Conservation (phyloP, 2,888 invertebrate species). For the Vesta saturnalis region DNA sequence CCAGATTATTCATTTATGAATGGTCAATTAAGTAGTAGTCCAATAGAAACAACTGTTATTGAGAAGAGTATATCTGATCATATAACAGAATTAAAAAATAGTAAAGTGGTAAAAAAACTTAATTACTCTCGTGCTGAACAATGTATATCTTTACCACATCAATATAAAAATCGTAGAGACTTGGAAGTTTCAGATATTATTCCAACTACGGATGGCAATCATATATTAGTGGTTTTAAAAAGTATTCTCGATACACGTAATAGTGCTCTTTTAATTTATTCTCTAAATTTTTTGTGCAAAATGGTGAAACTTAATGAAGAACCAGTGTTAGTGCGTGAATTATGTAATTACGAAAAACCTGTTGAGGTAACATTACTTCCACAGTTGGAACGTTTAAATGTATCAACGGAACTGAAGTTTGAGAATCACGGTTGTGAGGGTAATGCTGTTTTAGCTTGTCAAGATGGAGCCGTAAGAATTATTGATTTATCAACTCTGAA, state of each 20-base stretch:
- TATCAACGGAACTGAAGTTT: conserved; percentile 31
- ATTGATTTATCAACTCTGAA: conserved; percentile 77
- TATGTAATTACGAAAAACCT: conserved; percentile 73
- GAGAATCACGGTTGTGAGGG: conserved; percentile 61
- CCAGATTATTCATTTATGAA: conserved; percentile 53
- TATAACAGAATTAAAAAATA: conserved; percentile 59
- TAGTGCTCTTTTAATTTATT: conserved; percentile 67
- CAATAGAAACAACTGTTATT: conserved; percentile 24
- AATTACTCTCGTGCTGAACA: conserved; percentile 66
- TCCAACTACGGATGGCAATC: conserved; percentile 75
- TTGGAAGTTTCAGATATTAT: conserved; percentile 71
- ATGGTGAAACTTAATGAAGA: conserved; percentile 68
- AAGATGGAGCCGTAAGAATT: conserved; percentile 78
- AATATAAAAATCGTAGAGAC: conserved; percentile 63
- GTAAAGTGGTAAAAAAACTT: conserved; percentile 54
- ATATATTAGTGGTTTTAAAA: conserved; percentile 70
- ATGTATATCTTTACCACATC: conserved; percentile 67
- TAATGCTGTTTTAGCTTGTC: conserved; percentile 77
- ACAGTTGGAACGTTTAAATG: conserved; percentile 55
- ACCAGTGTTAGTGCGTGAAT: conserved; percentile 70
- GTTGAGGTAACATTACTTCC: conserved; percentile 77
- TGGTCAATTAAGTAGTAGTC: conserved; percentile 46
- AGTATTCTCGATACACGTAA: conserved; percentile 49
- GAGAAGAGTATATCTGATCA: conserved; percentile 61
- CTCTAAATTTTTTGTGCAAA: conserved; percentile 64